Conservation (phyloP, 2,113 vertebrate genomes). For the Neodon shergylaensis region DNA sequence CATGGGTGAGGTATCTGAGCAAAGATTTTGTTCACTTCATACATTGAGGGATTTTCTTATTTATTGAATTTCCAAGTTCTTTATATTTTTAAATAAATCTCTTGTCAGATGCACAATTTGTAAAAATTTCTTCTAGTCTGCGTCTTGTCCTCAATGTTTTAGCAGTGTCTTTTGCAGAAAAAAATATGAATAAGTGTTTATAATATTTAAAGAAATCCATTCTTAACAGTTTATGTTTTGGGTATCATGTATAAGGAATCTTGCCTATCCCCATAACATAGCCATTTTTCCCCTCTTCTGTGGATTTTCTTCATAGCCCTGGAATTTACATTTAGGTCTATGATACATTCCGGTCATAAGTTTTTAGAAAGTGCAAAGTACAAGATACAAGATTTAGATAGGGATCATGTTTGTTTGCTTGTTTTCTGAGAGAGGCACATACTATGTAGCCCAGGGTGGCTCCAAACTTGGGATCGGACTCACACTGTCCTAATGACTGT, state of each 20-base stretch:
- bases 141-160: constrained; percentile 29
- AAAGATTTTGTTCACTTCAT: constrained; percentile 40
- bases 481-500: background rate
- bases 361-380: background rate
- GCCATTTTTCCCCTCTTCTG: background rate
- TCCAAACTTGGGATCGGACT: no score
- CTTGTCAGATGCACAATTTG: background rate
- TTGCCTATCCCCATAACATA: constrained; percentile 8
- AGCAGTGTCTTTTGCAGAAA: background rate
- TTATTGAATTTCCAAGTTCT: constrained; percentile 25
- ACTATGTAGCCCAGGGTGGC: background rate
- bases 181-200: background rate
- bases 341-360: background rate
- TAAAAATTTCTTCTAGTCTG: constrained; percentile 24
- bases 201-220: background rate
- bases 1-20: background rate
- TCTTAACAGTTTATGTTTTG: background rate
- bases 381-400: background rate
- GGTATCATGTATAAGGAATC: background rate
- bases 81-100: constrained; percentile 3
- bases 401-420: background rate
- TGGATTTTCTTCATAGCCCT: background rate
- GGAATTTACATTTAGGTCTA: constrained; percentile 37
- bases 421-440: background rate
- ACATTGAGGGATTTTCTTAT: constrained; percentile 22